phyloP scores from a whole-genome alignment of 1,140 invertebrate genomes.

The Chironomus tepperi region DNA sequence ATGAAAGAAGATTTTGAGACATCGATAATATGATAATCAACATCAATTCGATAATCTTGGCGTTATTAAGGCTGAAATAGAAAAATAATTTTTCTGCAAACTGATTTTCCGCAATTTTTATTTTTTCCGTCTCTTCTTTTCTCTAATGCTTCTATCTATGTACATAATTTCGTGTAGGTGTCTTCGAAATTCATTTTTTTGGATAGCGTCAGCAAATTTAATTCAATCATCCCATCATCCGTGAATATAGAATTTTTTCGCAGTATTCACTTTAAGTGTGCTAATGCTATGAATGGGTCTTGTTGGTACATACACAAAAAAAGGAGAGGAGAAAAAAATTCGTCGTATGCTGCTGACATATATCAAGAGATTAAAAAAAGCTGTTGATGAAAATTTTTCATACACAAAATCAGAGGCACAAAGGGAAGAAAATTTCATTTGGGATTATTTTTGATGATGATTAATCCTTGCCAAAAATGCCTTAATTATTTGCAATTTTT shows the following conservation, averaged over 20 bases:
- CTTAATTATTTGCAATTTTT: conserved; percentile 4
- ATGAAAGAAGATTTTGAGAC: conserved; percentile 1
- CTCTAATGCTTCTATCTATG: too few relatives aligned
- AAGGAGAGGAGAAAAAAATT: not conserved
- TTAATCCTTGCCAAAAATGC: not conserved
- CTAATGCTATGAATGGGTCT: conserved; percentile 9
- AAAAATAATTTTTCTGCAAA: conserved; percentile 10
- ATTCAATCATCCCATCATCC: conserved; percentile 7
- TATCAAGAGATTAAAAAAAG: conserved; percentile 6
- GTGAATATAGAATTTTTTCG: not conserved
- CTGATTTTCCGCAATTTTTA: not conserved
- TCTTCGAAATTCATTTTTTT: too few relatives aligned
- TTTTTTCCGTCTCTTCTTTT: not conserved
- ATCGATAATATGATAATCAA: conserved; percentile 21
- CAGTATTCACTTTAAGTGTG: not conserved
- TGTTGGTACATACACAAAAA: not conserved
- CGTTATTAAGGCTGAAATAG: conserved; percentile 12
- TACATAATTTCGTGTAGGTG: too few relatives aligned
- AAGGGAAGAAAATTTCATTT: not conserved
- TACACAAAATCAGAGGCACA: not conserved
- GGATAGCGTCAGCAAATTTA: conserved; percentile 6
- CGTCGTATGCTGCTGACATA: not conserved
- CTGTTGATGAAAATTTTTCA: not conserved
- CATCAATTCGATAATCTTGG: conserved; percentile 10
- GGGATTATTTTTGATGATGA: conserved; percentile 2